Base-by-base conservation (phyloP, 1,140 invertebrate genomes). In the Tetramorium simillimum region DNA sequence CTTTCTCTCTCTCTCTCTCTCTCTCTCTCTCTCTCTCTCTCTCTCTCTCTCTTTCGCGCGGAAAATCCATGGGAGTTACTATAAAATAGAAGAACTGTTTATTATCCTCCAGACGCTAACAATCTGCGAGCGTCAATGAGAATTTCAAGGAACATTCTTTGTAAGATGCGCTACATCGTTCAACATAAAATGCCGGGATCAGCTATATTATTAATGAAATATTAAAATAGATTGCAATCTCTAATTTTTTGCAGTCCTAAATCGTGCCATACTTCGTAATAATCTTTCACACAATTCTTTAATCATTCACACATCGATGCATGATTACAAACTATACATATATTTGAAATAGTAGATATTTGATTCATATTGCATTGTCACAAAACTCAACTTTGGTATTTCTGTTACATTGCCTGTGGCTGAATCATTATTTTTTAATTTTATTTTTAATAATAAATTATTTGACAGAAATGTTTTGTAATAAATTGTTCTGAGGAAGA, bases 1-100 rank as follows among this genome's bases (percentile, higher is more conserved):
- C 12, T 46, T 10, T 33, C n/a, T n/a, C n/a, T 62, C 3, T 0
- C 5, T 53, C 24, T 16, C 2, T 14, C 12, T 28, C 24, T 28
- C 24, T 28, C 24, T 28, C 24, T 28, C 24, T 28, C 24, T 28
- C 1, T 24, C 6, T 14, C n/a, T n/a, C n/a, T n/a, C n/a, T 51
- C 4, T 51, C 12, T 49, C 9, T n/a, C 51, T 40, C 1, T 58
- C 37, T 28, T n/a, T n/a, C n/a, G n/a, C n/a, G 62, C n/a, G 46
- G n/a, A 80, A 67, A 67, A 80, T 80, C 77, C 46, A 14, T 24
- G 46, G 16, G 14, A 80, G 63, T 56, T 53, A 40, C 62, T 67
- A 40, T 49, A 67, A 53, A 65, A 65, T 28, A 24, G 14, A 80
- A 78, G 18, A 24, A 67, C 62, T 60, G 33, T 67, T 53, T 53